Base-by-base conservation (phyloP, 1,140 invertebrate species). In the Spodoptera frugiperda region DNA sequence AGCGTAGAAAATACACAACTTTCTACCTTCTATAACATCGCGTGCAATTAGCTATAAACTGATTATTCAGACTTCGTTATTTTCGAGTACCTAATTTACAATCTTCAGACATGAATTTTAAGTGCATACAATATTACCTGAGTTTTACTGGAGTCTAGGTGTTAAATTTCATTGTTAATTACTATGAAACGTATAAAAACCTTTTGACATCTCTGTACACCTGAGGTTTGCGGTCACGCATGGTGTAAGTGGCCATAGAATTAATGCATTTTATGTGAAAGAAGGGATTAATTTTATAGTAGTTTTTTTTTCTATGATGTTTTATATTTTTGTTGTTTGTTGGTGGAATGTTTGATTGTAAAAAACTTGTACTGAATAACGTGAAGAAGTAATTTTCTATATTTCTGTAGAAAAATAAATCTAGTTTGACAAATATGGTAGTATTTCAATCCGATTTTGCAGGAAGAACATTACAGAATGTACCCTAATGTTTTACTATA, bases 101-200 rank as follows among this genome's bases (percentile, higher is more conserved):
- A 48, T 65, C 44, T 65, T 19, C 14, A 65, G 44, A 39, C 57
- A 65, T 49, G 44, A 48, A 65, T 65, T 65, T 65, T 48, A 48
- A 65, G 44, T 65, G 61, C 61, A 65, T 65, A 48, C 19, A 65
- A 48, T 65, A 48, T 25, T 61, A 48, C 51, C 48, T 54, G 39
- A 70, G 21, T 39, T 25, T 54, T 11, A 21, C 63, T 10, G 0
- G 14, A 17, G 44, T 54, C 33, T 57, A 57, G 68, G 68, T 72
- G 70, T 46, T 72, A 72, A 72, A 72, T 72, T 57, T 57, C 70
- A 39, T 57, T 57, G 10, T 59, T 72, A 72, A 72, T 72, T 72
- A 72, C 33, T 39, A 57, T 48, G 39, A 72, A 72, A 72, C 17
- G 53, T 54, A 72, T 19, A 57, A 57, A 71, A 71, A 72, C 44